Evolutionary conservation across 2,113 vertebrate genomes (phyloP).

Genomic region (Clarias gariepinus): DNA sequence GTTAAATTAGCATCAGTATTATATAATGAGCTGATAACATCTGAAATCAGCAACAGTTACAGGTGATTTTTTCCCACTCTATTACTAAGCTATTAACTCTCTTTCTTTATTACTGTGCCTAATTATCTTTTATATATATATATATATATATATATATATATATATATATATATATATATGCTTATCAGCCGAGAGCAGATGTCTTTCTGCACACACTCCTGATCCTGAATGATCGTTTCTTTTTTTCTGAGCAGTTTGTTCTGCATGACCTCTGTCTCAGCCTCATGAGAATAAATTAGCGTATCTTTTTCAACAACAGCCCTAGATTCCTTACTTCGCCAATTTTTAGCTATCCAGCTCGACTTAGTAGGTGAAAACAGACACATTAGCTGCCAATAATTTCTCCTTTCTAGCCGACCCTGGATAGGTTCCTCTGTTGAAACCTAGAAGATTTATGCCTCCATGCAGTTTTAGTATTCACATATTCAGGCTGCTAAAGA

Average conservation of each 20-base stretch:
- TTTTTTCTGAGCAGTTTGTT: background rate
- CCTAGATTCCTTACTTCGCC: background rate
- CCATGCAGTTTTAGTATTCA: background rate
- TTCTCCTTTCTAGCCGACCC: background rate
- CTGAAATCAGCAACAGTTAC: background rate
- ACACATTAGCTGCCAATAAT: background rate
- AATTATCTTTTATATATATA: background rate
- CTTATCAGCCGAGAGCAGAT: background rate
- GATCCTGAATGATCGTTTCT: background rate
- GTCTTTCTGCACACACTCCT: background rate
- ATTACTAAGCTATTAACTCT: background rate
- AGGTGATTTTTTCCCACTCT: background rate
- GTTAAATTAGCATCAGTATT: background rate
- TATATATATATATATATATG: background rate
- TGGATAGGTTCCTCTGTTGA: background rate
- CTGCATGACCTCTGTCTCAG: background rate
- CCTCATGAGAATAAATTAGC: background rate
- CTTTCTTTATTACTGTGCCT: background rate
- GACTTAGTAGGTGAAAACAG: background rate
- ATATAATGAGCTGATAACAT: background rate
- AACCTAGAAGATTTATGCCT: background rate
- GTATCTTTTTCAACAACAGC: background rate
- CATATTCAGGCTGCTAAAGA: background rate
- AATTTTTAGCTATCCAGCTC: background rate
- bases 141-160: background rate